A percentile compares a stretch with the other conserved stretches of the same genome.
Conservation (phyloP, 2,888 invertebrate species). For the Tipula vernalis region DNA sequence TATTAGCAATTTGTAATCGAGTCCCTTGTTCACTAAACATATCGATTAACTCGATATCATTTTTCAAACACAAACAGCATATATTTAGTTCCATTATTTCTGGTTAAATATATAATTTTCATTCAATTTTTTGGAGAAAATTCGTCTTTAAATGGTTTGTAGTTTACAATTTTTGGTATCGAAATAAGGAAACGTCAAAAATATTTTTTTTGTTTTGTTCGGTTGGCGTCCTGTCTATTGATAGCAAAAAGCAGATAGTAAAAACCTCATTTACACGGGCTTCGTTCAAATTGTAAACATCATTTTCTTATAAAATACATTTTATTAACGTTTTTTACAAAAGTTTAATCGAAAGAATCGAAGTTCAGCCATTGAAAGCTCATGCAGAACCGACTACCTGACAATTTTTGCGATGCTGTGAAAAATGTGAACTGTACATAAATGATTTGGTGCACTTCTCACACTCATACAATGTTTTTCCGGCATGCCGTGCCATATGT, state of each 20-base stretch:
- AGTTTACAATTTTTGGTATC: neutral
- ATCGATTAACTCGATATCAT: conserved; percentile 12
- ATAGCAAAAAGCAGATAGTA: neutral
- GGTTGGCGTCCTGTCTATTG: neutral
- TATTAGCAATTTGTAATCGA: conserved; percentile 24
- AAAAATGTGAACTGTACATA: neutral
- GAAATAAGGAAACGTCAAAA: neutral
- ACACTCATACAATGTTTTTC: neutral
- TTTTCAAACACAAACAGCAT: neutral
- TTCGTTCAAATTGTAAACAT: no score
- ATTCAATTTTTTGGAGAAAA: neutral
- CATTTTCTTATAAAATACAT: no score
- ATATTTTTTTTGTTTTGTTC: neutral
- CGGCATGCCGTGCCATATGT: neutral
- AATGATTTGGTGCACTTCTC: neutral
- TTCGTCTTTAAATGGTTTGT: neutral
- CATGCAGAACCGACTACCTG: neutral
- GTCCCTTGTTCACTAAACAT: conserved; percentile 27
- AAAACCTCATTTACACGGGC: neutral
- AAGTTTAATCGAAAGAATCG: no score
- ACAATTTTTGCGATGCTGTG: neutral
- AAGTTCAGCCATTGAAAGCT: neutral
- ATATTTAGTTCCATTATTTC: neutral
- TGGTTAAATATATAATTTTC: neutral
- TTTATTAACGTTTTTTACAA: no score